Conservation (phyloP, 2,888 invertebrate genomes). For the Amblyjoppa fuscipennis region DNA sequence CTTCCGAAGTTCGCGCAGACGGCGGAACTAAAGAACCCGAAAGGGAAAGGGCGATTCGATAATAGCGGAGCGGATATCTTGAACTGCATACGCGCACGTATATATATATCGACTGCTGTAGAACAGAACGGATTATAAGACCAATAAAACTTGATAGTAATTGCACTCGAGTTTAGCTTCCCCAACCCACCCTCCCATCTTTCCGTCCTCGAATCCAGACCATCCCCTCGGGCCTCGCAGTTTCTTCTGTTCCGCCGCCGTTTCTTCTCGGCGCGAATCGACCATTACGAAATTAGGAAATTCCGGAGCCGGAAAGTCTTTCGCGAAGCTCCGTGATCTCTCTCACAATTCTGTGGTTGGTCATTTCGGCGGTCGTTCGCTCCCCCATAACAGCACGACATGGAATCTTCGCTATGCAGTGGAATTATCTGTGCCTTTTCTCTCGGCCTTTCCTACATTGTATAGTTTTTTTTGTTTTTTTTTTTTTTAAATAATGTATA, state of each 20-base stretch:
- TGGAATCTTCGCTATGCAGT: neutral
- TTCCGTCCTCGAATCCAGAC: neutral
- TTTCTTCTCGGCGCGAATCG: slow-evolving; percentile 43
- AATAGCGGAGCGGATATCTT: slow-evolving; percentile 7
- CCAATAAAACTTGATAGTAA: slow-evolving; percentile 47
- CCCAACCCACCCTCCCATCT: neutral
- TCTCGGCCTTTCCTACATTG: neutral
- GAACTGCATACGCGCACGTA: neutral
- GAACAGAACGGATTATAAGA: slow-evolving; percentile 41
- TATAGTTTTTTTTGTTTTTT: neutral
- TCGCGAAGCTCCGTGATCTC: slow-evolving; percentile 37
- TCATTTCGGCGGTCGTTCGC: slow-evolving; percentile 28
- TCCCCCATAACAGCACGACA: neutral
- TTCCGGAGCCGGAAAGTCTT: slow-evolving; percentile 44
- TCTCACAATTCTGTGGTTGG: slow-evolving; percentile 17
- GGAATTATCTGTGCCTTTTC: neutral
- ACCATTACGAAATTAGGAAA: slow-evolving; percentile 65
- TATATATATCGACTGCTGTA: neutral
- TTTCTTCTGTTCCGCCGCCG: slow-evolving; percentile 16
- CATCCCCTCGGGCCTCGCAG: slow-evolving; percentile 22
- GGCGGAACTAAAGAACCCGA: neutral
- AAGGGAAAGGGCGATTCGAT: slow-evolving; percentile 14
- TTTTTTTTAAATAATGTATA: neutral
- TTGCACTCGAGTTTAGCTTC: slow-evolving; percentile 32
- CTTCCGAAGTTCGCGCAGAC: neutral